Conservation (phyloP, 30 jellyfish, hydroid and myxozoan genomes). For the Hydra vulgaris region DNA sequence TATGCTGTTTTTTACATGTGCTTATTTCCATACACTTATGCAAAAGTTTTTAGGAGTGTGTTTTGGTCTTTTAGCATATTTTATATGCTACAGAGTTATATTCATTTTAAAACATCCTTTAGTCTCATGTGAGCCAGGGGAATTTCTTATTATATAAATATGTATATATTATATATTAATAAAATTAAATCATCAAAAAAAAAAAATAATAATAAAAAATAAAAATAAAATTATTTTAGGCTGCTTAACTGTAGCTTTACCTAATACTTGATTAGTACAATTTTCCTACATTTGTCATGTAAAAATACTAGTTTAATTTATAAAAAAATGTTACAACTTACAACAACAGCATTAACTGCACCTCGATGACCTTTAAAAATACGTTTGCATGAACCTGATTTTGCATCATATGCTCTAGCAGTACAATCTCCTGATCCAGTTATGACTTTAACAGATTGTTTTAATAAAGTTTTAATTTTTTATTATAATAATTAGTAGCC, state of each 20-base stretch:
- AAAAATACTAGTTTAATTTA: no score
- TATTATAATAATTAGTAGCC: no score
- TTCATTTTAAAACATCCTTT: conserved; percentile 11
- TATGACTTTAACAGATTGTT: conserved; percentile 32
- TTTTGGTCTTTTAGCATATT: conserved; percentile 41
- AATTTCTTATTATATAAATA: no score
- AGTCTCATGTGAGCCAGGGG: not conserved
- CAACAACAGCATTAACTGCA: conserved; percentile 74
- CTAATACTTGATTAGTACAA: no score
- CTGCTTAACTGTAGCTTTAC: no score
- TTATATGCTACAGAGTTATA: conserved; percentile 17
- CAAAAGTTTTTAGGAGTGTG: conserved; percentile 52
- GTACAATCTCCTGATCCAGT: conserved; percentile 93
- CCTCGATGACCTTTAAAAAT: conserved; percentile 67
- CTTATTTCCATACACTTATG: conserved; percentile 53
- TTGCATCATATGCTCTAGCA: conserved; percentile 85
- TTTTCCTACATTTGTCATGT: no score
- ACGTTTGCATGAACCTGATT: conserved; percentile 82
- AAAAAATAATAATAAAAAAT: no score
- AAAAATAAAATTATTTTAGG: no score
- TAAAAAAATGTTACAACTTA: conserved; percentile 20
- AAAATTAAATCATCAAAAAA: no score
- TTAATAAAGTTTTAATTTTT: no score
- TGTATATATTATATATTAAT: no score
- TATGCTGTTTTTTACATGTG: conserved; percentile 59